Conservation (phyloP, 2,797 vertebrate genomes). For the Adelosebastes latens region DNA sequence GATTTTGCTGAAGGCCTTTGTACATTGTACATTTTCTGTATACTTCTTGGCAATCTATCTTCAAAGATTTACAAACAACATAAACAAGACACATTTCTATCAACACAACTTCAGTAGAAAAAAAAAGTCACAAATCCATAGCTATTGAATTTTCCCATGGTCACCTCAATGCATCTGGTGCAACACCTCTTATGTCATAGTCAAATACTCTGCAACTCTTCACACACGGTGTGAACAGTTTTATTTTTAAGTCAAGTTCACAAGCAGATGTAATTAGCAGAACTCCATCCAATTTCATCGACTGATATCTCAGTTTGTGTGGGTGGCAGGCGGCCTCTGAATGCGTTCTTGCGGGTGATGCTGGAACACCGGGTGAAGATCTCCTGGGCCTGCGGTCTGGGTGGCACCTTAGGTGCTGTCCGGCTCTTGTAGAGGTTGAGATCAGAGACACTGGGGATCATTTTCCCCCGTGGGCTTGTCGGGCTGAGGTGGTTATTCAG, state of each 20-base stretch:
- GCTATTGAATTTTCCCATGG: background rate
- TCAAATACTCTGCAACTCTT: background rate
- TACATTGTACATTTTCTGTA: background rate
- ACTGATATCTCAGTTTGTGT: background rate
- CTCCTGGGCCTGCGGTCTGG: slow-evolving; percentile 77
- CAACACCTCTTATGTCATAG: background rate
- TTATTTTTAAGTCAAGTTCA: background rate
- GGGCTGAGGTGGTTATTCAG: slow-evolving; percentile 35
- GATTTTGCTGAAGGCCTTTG: background rate
- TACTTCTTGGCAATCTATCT: background rate
- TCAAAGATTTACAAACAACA: background rate
- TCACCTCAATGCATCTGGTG: background rate
- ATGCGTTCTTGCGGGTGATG: slow-evolving; percentile 81
- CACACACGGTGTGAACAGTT: background rate
- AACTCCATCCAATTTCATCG: slow-evolving; percentile 14
- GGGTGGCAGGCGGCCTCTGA: background rate
- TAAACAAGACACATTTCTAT: background rate
- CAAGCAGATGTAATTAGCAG: background rate
- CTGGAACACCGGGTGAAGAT: slow-evolving; percentile 87
- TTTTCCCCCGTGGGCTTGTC: rapidly evolving
- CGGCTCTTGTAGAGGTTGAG: slow-evolving; percentile 66
- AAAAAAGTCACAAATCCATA: background rate
- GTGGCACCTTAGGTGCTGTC: slow-evolving; percentile 80
- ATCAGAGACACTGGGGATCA: slow-evolving; percentile 66
- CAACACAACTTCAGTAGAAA: background rate